A percentile compares a stretch with the other conserved stretches of the same genome.
Conservation (phyloP, 92 coral and sea anemone species). For the Phymanthus crucifer region DNA sequence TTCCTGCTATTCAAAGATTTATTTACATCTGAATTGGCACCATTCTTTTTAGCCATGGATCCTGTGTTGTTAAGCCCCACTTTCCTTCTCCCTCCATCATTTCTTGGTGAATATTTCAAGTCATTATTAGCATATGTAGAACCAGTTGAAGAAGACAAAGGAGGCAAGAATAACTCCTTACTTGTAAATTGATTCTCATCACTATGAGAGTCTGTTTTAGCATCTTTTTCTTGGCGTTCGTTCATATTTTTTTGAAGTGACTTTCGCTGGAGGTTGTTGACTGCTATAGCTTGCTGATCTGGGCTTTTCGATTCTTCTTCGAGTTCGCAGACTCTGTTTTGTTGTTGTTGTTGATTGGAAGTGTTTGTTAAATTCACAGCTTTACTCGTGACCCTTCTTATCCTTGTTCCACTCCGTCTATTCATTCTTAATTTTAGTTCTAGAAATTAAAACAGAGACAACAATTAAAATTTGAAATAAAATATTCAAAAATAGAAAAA, state of each 20-base stretch:
- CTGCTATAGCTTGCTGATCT: background rate
- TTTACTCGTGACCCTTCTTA: conserved; percentile 19
- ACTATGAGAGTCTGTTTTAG: background rate
- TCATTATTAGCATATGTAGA: conserved; percentile 9
- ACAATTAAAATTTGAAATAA: background rate
- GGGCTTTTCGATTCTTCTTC: conserved; percentile 2
- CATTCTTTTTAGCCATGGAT: conserved; percentile 17
- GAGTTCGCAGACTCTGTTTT: background rate
- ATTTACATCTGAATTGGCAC: conserved; percentile 17
- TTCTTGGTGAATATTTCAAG: conserved; percentile 39
- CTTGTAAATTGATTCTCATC: background rate
- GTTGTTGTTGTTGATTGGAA: background rate
- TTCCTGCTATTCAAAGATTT: conserved; percentile 22
- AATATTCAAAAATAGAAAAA: conserved; percentile 3
- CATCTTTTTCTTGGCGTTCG: background rate
- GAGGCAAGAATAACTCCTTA: conserved; percentile 32
- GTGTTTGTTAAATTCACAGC: conserved; percentile 3
- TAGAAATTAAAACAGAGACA: conserved; percentile 16
- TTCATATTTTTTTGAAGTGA: background rate
- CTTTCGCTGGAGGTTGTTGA: background rate
- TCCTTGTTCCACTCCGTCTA: conserved; percentile 15
- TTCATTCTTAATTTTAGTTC: conserved; percentile 14
- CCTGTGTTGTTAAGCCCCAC: conserved; percentile 2
- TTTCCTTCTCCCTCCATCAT: conserved; percentile 36
- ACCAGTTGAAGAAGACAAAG: conserved; percentile 40